Evolutionary conservation across 2,888 invertebrate species (phyloP).

Genomic region (Mesopsocus fuscifrons): DNA sequence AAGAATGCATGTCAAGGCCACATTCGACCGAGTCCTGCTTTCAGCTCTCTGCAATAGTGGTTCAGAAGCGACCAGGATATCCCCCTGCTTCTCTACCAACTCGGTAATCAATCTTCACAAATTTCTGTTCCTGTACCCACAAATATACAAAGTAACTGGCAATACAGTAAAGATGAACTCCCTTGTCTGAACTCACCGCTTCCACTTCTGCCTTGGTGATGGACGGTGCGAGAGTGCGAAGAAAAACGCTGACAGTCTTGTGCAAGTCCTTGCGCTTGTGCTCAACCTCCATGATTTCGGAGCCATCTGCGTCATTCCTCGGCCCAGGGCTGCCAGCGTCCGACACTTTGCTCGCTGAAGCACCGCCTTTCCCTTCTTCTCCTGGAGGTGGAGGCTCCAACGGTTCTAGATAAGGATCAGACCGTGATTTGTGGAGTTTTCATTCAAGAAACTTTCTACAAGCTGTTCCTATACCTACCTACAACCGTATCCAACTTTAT

Average conservation of each 20-base stretch:
- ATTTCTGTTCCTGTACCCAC: too few relatives aligned
- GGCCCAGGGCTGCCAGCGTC: constrained; percentile 21
- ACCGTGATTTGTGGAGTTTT: background rate
- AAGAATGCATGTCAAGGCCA: too few relatives aligned
- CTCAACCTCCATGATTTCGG: constrained; percentile 17
- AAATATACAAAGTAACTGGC: too few relatives aligned
- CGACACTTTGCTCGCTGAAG: constrained; percentile 17
- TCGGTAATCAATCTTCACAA: too few relatives aligned
- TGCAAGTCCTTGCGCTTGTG: constrained; percentile 53
- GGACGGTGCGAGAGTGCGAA: constrained; percentile 86
- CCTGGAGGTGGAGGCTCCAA: constrained; percentile 5
- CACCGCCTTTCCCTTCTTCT: constrained; percentile 22
- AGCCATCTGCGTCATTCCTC: constrained; percentile 20
- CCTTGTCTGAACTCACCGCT: constrained; percentile 55
- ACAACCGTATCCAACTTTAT: too few relatives aligned
- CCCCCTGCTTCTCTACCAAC: too few relatives aligned
- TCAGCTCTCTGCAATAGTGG: too few relatives aligned
- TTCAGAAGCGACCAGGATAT: too few relatives aligned
- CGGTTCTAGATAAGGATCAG: background rate
- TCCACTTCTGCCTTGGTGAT: constrained; percentile 96
- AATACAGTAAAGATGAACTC: too few relatives aligned
- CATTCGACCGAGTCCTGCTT: too few relatives aligned
- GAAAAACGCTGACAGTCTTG: constrained; percentile 91
- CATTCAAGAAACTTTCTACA: background rate
- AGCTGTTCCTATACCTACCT: constrained; percentile 10